Conservation (phyloP, 2,113 vertebrate species). For the Cyanoderma ruficeps region DNA sequence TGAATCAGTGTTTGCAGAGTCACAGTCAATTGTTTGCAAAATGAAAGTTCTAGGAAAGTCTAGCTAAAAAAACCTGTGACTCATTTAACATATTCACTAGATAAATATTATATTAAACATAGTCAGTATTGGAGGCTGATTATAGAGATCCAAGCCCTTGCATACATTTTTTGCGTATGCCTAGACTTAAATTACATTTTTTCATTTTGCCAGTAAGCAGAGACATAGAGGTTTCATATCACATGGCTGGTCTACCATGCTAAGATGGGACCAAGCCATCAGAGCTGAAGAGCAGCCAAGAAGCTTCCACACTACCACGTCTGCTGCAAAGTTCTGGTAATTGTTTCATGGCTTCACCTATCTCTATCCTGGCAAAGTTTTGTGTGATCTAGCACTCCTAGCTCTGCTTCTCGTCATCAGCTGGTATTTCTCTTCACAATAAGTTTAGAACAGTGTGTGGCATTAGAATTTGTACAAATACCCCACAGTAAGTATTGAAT, state of each 20-base stretch:
- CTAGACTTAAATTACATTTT: neutral
- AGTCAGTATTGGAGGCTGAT: neutral
- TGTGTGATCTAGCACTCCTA: neutral
- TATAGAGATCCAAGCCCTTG: neutral
- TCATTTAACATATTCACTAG: neutral
- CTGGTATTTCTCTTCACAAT: slow-evolving; percentile 46
- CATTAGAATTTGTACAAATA: slow-evolving; percentile 53
- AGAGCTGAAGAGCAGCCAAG: neutral
- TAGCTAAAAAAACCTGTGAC: neutral
- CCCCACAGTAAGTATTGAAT: slow-evolving; percentile 37
- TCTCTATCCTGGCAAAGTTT: neutral
- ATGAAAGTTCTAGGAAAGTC: neutral
- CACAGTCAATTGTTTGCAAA: neutral
- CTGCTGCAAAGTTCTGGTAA: neutral
- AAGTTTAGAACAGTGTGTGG: slow-evolving; percentile 37
- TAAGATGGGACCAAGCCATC: neutral
- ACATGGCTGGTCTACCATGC: neutral
- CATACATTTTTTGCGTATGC: neutral
- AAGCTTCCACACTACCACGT: neutral
- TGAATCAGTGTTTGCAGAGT: neutral
- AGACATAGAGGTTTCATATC: neutral
- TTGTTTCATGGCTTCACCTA: slow-evolving; percentile 2
- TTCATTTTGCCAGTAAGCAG: neutral
- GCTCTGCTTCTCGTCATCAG: slow-evolving; percentile 65
- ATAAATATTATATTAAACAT: neutral